phyloP scores from a whole-genome alignment of 2,888 invertebrate genomes.

The Hymenopus coronatus region DNA sequence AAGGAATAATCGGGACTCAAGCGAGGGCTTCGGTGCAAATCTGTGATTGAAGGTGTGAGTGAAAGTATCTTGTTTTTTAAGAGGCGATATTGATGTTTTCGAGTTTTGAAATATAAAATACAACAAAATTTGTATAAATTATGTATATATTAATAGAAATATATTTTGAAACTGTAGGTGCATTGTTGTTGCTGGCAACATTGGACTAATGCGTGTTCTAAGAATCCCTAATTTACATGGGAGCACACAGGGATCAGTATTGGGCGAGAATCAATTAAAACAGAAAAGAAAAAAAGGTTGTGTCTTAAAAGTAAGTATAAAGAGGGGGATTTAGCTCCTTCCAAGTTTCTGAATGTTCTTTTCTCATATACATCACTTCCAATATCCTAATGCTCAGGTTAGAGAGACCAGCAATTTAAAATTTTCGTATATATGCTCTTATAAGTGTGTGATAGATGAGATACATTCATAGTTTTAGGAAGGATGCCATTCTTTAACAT shows the following conservation, averaged over 20 bases:
- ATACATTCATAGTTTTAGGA: conserved; percentile 5
- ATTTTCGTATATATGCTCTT: not conserved
- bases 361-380: not conserved
- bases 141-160: conserved; percentile 34
- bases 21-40: conserved; percentile 27
- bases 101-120: conserved; percentile 13
- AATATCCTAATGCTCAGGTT: conserved; percentile 24
- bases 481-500: conserved; percentile 5
- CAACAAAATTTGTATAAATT: conserved; percentile 30
- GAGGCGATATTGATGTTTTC: conserved; percentile 2
- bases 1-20: conserved; percentile 27
- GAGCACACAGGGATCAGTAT: conserved; percentile 1
- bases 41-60: conserved; percentile 31
- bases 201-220: not conserved
- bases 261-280: conserved; percentile 31
- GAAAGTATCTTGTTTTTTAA: conserved; percentile 29
- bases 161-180: conserved; percentile 30
- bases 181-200: conserved; percentile 30
- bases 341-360: conserved; percentile 26
- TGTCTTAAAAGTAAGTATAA: conserved; percentile 17
- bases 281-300: not conserved
- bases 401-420: not conserved
- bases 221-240: conserved; percentile 2
- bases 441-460: conserved; percentile 13
- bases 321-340: conserved; percentile 29